Evolutionary conservation across 2,797 vertebrate species (phyloP), one percentile per base, ranked within the genome.

Genomic region (Sebastiscus tertius): DNA sequence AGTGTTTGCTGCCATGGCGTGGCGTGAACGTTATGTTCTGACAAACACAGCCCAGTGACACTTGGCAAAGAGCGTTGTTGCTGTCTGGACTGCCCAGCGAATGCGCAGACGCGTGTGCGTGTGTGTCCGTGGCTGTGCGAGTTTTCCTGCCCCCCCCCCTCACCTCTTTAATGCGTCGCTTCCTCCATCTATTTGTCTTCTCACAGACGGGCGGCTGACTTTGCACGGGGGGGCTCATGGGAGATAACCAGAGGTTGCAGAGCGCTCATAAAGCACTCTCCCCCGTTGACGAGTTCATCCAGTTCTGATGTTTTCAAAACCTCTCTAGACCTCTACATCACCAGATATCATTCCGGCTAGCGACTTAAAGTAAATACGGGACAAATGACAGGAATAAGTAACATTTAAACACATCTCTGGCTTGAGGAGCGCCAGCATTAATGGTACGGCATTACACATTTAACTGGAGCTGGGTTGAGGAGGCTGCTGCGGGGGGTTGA

Each of bases 141-240:
- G 81, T 74, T 92, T 89, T 92, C 84, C 88, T 85, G 84, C 85
- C 79, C 84, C 33, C 33, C 8, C 33, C 1, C 7, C 6, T 6
- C 33, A 2, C 33, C 46, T 8, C 46, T 62, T 89, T 94, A 94
- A 94, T 93, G 90, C 4, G 77, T 92, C 69, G 81, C 87, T 93
- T 95, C 92, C 94, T 90, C 73, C 52, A 6, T 61, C 81, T 95
- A 88, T 95, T 95, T 94, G 87, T 92, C 91, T 94, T 92, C 81
- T 89, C 72, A 61, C 88, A 93, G 89, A 90, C 26, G 42, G 87
- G 77, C 16, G 66, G 72, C 56, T 83, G 84, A 89, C 83, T 88
- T 84, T 84, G 80, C 74, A 73, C 77, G 34, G 67, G 67, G 36
- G 72, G 79, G 16, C 84, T 88, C 76, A 49, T 65, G 72, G 71